phyloP scores from a whole-genome alignment of 2,113 vertebrate genomes.

The Channa maculata region DNA sequence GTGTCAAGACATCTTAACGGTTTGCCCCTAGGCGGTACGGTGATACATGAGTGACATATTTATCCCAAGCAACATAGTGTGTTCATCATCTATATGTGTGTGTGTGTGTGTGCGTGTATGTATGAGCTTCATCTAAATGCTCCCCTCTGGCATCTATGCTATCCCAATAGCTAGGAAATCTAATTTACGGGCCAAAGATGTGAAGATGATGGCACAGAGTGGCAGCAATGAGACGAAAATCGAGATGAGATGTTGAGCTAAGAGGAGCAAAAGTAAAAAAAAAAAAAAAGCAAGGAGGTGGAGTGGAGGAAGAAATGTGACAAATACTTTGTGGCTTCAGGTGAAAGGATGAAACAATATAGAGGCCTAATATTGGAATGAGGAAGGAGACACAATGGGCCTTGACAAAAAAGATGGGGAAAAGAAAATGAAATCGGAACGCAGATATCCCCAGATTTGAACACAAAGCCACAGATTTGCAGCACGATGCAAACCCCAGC shows the following conservation, averaged over 20 bases:
- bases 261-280: constrained; percentile 7
- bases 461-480: constrained; percentile 11
- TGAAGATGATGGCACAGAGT: constrained; percentile 58
- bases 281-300: not conserved
- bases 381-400: constrained; percentile 33
- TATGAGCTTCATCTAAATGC: constrained; percentile 55
- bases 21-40: constrained; percentile 39
- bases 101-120: constrained; percentile 2
- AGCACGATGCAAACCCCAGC: too few species aligned
- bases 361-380: constrained; percentile 39
- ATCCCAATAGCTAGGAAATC: constrained; percentile 60
- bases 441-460: constrained; percentile 1
- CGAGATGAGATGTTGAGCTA: constrained; percentile 44
- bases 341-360: constrained; percentile 39
- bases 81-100: constrained; percentile 20
- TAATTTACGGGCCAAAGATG: constrained; percentile 67
- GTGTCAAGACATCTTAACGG: constrained; percentile 44
- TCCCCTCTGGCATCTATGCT: constrained; percentile 60
- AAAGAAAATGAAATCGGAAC: constrained; percentile 12
- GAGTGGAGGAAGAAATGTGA: constrained; percentile 39
- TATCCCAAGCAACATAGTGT: constrained; percentile 16
- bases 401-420: constrained; percentile 30
- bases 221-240: constrained; percentile 45
- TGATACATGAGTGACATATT: constrained; percentile 59
- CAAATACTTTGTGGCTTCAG: constrained; percentile 48